Conservation (phyloP, 2,113 vertebrate genomes). For the Cricetomys ansorgei region DNA sequence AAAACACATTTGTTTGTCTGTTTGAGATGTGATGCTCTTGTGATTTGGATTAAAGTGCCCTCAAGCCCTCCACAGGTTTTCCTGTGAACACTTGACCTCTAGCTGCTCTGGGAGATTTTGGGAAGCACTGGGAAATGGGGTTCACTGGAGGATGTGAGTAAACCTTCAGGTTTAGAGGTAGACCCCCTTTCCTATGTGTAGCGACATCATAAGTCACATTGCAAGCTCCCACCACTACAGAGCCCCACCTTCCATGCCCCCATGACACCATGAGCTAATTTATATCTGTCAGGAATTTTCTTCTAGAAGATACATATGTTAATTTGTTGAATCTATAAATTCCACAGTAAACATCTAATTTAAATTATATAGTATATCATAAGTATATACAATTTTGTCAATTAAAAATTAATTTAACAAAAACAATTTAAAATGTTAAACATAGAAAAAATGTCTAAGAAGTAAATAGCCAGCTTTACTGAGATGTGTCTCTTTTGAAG, state of each 20-base stretch:
- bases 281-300: background rate
- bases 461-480: background rate
- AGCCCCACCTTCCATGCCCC: background rate
- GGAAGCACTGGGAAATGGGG: background rate
- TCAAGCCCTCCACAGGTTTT: too few relatives aligned
- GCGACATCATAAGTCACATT: background rate
- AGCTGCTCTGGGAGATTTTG: background rate
- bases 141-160: background rate
- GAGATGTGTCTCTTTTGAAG: background rate
- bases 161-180: background rate
- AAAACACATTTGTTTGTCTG: background rate
- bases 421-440: background rate
- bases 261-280: background rate
- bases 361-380: background rate
- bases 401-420: background rate
- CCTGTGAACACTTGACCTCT: too few relatives aligned
- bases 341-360: background rate
- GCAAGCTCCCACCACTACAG: background rate
- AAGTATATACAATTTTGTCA: background rate
- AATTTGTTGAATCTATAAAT: background rate
- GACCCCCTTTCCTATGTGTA: background rate
- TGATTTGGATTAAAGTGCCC: too few relatives aligned
- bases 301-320: background rate
- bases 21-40: too few relatives aligned
- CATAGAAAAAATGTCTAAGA: background rate